Conservation (phyloP, 2,797 vertebrate species). For the Syngnathus rostellatus region DNA sequence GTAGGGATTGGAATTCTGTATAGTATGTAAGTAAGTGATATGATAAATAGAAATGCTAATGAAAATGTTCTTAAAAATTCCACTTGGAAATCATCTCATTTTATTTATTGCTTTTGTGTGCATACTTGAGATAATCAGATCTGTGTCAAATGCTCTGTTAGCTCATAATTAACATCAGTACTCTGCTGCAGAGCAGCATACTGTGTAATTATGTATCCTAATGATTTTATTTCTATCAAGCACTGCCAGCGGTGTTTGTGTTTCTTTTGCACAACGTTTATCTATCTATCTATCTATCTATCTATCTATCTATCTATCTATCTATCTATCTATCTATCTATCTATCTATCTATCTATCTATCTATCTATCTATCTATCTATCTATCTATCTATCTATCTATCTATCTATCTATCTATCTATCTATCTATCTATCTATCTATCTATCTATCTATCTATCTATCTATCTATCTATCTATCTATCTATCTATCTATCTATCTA, state of each 20-base stretch:
- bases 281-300: too few species aligned
- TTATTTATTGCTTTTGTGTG: background rate
- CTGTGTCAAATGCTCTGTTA: slow-evolving; percentile 34
- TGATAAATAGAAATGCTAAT: background rate
- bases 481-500: background rate
- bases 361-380: background rate
- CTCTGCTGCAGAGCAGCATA: slow-evolving; percentile 40
- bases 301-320: too few species aligned
- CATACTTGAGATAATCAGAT: slow-evolving; percentile 29
- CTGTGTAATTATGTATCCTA: slow-evolving; percentile 50
- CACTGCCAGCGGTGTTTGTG: slow-evolving; percentile 17
- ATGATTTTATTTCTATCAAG: slow-evolving; percentile 48
- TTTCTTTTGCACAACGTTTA: too few species aligned
- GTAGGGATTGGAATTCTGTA: background rate
- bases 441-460: too few species aligned
- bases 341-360: too few species aligned
- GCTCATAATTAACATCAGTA: slow-evolving; percentile 40
- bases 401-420: background rate
- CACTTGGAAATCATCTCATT: background rate
- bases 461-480: background rate
- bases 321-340: too few species aligned
- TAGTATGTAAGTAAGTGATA: background rate
- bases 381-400: background rate
- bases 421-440: background rate
- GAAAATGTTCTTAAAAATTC: background rate